These are phyloP conservation scores for Pipistrellus nathusii DNA, from an alignment of 2,797 vertebrate species.

Conservation along the genomic window DNA sequence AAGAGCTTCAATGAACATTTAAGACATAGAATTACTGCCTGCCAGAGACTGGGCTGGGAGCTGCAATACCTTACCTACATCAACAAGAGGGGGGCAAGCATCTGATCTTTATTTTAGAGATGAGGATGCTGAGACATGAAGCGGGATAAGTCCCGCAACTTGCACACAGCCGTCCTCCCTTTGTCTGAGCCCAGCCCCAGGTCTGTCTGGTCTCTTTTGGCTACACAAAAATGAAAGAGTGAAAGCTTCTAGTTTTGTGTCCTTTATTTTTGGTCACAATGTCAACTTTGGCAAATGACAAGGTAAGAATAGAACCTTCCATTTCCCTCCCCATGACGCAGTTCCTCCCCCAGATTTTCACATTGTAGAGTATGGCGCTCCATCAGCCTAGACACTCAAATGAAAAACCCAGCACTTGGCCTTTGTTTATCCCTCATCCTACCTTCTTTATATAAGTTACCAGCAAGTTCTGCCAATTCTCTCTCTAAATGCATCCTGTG, in stretches of 20 bases:
- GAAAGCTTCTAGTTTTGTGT: background rate
- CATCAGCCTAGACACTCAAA: background rate
- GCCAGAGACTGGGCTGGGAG: background rate
- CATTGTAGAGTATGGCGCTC: background rate
- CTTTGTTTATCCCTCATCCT: background rate
- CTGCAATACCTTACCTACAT: background rate
- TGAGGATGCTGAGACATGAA: background rate
- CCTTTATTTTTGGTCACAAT: constrained; percentile 30
- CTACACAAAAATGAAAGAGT: background rate
- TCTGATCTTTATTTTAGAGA: background rate
- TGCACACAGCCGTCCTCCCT: background rate
- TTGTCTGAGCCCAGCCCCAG: background rate
- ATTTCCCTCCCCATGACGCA: constrained; percentile 36
- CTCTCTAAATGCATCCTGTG: background rate
- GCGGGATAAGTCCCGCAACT: background rate
- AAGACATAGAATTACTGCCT: background rate
- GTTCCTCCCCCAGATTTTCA: constrained; percentile 23
- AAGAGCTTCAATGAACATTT: background rate
- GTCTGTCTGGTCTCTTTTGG: background rate
- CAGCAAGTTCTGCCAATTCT: background rate
- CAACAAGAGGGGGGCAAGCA: background rate
- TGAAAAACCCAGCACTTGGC: background rate
- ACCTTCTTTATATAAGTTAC: background rate
- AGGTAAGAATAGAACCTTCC: constrained; percentile 62
- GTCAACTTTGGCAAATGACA: constrained; percentile 52